These are phyloP conservation scores for Hetaerina titia DNA, from an alignment of 2,888 invertebrate species.

Conservation along the genomic window DNA sequence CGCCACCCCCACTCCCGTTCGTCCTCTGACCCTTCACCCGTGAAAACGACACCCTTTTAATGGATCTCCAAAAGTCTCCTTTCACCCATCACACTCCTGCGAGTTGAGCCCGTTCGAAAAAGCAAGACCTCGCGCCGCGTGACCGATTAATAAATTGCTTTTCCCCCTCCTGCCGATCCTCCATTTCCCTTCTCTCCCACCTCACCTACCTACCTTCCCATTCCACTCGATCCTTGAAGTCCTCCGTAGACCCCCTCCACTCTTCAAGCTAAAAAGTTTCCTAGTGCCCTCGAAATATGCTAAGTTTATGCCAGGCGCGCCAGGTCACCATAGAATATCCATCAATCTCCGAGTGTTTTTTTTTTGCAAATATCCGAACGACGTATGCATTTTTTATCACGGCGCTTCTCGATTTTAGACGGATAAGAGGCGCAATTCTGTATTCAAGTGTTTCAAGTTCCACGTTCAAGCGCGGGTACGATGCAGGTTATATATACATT, in stretches of 20 bases:
- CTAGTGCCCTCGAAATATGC: neutral
- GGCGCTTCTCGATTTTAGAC: neutral
- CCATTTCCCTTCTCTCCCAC: neutral
- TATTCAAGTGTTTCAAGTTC: neutral
- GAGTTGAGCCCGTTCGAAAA: neutral
- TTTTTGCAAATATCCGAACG: too few species aligned
- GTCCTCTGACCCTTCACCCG: conserved; percentile 32
- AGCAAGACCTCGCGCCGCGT: too few species aligned
- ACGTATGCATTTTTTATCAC: neutral
- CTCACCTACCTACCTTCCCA: neutral
- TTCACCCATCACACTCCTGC: neutral
- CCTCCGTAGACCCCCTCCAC: too few species aligned
- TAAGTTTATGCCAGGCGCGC: neutral
- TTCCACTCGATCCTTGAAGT: too few species aligned
- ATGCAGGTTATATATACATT: neutral
- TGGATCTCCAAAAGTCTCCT: conserved; percentile 1
- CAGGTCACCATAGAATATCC: neutral
- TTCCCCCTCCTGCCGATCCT: neutral
- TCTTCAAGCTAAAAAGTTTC: neutral
- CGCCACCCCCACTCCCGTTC: neutral
- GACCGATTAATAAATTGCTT: too few species aligned
- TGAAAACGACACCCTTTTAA: conserved; percentile 52
- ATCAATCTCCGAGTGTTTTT: neutral
- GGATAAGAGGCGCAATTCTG: neutral
- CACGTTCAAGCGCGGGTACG: neutral